Evolutionary conservation across 1,140 invertebrate species (phyloP), one percentile per base, ranked within the genome.

Genomic region (Pissodes strobi): DNA sequence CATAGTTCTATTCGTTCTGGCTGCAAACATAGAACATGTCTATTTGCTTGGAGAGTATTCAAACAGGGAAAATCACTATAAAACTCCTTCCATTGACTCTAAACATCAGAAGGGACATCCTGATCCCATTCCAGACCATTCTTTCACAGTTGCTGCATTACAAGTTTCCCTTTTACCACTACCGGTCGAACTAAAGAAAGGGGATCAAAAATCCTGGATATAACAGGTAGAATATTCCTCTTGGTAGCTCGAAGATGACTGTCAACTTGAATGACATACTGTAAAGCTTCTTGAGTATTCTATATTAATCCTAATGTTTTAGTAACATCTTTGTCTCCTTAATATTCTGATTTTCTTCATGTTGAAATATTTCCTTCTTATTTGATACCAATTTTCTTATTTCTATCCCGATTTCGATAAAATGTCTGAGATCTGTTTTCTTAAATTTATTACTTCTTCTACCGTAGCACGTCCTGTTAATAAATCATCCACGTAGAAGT

Each of bases 401-500:
- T 22, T 23, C 19, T 15, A 27, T 5, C 48, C 59, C n/a, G 23
- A 38, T 53, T 62, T 52, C n/a, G n/a, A n/a, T 15, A 62, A 43
- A 22, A 53, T 62, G 8, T 19, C 12, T 3, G 13, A 52, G 5
- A 53, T 17, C n/a, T 65, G 13, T 0, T 30, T 45, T 19, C 17
- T 18, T 2, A 73, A 8, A 34, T 61, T 13, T 53, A 67, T 56
- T 57, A 23, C 2, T 30, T 59, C 45, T 13, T 30, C 57, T 1
- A 49, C 17, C 30, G 21, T 27, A 48, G 18, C 13, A n/a, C 0
- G 27, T n/a, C 80, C 78, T 17, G 72, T 70, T 1, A 81, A 53
- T 12, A 79, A 51, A 68, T 83, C 79, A 58, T 83, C 81, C 2
- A 82, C 76, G 59, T 81, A 83, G 57, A 79, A 79, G 58, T 80